Base-by-base conservation (phyloP, 2,797 vertebrate genomes). In the Champsocephalus esox region DNA sequence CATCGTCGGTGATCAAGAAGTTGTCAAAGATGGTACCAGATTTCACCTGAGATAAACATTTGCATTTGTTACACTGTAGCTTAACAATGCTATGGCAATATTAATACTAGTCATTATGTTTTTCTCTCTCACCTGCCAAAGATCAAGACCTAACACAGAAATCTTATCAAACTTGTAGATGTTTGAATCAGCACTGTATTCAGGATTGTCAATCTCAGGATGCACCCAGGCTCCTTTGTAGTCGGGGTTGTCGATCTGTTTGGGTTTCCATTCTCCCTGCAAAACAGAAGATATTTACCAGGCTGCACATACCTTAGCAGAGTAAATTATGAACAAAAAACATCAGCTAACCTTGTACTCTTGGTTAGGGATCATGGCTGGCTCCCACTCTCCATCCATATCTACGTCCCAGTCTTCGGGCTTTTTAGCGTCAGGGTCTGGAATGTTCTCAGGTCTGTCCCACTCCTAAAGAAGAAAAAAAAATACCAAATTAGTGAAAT, bases 301-400 rank as follows among this genome's bases (percentile, higher is more conserved):
- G 41, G 11, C 10, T 32, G 9, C 19, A 59, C 56, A 50, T 8
- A 3, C 13, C 21, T 41, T 11, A 1, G 16, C 5, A 28, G 17
- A 51, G 32, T 54, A 14, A 57, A 59, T 56, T 3, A 38, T 24
- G 28, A 44, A 49, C 4, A 13, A 9, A 62, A 21, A 58, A 9
- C 8, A 56, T 45, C 2, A 61, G 12, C 51, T 4, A 85, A 97
- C 98, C 95, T 98, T 98, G 92, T 98, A 99, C 32, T 99, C 97
- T 0, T 96, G 96, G 88, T 99, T 99, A 82, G 96, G 96, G 84
- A 98, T 98, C 85, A 98, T 95, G 0, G 98, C 95, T 12, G 98
- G 97, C 82, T 99, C 98, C 98, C 98, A 99, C 76, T 99, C 98
- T 72, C 97, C 97, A 0, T 99, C 98, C 97, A 99, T 99, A 85